Evolutionary conservation across 64 coral and sea anemone genomes (phyloP), one percentile per base, ranked within the genome.

Genomic region (Dendronephthya gigantea): DNA sequence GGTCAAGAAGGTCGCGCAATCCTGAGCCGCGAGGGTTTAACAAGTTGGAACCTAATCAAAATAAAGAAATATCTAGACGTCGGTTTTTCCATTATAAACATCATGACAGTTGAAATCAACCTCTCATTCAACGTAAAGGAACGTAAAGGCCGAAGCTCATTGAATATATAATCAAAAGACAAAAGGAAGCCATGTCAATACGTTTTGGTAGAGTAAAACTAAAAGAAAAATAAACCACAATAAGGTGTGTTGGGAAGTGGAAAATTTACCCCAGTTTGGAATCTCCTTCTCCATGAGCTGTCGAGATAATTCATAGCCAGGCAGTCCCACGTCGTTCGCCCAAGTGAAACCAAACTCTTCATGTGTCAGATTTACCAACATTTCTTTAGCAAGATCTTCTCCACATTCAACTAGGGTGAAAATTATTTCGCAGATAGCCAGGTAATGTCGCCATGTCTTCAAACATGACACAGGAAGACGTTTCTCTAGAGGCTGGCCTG

Each of bases 381-480:
- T 15, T 16, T 79, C 72, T 19, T 15, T 79, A 1, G 72, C 72
- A 6, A 79, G 15, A 39, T 79, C 36, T 29, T 79, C 32, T 16
- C 72, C 72, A 79, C 72, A 79, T 19, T 79, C 72, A 1, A 79
- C 72, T 4, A 79, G 29, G 29, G 72, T 19, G 36, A 79, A 39
- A 79, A 79, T 34, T 12, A 79, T 33, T 79, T 79, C 72, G 36
- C 72, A 79, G 29, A 79, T 79, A 39, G 72, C 72, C 12, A 79
- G 11, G 32, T 79, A 79, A 79, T 79, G 72, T 19, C 72, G 72
- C 72, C 72, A 79, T 16, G 36, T 79, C 29, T 79, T 79, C 36
- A 79, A 36, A 34, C 72, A 79, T 34, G 30, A 36, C 10, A 29
- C 15, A 79, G 72, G 72, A 79, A 79, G 72, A 4, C 72, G 72